Base-by-base conservation (phyloP, 2,113 vertebrate species). In the Barbus barbus region DNA sequence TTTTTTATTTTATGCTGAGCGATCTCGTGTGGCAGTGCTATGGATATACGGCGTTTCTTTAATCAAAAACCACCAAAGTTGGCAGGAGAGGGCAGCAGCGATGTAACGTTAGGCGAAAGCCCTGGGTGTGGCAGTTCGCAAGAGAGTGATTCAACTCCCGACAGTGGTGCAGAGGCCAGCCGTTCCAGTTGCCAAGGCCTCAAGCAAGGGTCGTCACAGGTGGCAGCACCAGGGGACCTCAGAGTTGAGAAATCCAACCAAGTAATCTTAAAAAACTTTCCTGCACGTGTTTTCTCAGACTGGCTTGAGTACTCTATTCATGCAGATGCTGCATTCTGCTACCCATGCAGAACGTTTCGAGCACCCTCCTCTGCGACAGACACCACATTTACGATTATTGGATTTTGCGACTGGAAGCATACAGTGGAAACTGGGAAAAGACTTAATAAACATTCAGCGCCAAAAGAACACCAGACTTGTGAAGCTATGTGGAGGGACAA, bases 381-480 rank as follows among this genome's bases (percentile, higher is more conserved):
- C 44, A 12, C 72, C 9, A 74, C n/a, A 13, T 74, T 74, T 46
- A 74, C 41, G 31, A 24, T 26, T 5, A 74, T 24, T 74, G 72
- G 41, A 44, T 74, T 74, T 46, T 26, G 44, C n/a, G 4, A 74
- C n/a, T 74, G 72, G 72, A 48, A 44, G 72, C 72, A 74, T 74
- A 41, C 72, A 74, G 72, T 74, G 38, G 72, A 74, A 56, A 26
- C 24, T 36, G 33, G 58, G 3, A 83, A 69, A 51, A 24, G 74
- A 51, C 46, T 84, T 38, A 46, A 67, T 20, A 84, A 76, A 84
- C 60, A 84, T 78, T 69, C 51, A n/a, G 16, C 53, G 3, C 41
- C 46, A 20, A 83, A 75, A 24, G 82, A 73, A 33, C 82, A 83
- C 24, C 36, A 38, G 36, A 38, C 36, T 14, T 75, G 82, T 75